phyloP scores from a whole-genome alignment of 2,797 vertebrate species.

The Crenichthys baileyi region DNA sequence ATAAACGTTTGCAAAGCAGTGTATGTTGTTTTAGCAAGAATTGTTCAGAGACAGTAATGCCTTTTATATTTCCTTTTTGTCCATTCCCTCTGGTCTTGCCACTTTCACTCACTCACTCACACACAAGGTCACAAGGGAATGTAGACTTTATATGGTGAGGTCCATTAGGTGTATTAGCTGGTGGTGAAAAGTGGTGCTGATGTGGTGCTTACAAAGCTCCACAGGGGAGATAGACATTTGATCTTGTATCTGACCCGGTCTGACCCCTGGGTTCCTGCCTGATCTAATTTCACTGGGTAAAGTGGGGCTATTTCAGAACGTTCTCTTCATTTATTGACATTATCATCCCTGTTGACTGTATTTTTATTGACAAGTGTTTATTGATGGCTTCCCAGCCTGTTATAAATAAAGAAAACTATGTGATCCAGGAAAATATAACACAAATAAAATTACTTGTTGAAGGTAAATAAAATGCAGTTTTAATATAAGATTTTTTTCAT shows the following conservation, averaged over 20 bases:
- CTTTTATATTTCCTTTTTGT: conserved; percentile 49
- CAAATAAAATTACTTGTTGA: neutral
- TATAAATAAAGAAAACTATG: conserved; percentile 6
- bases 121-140: conserved; percentile 50
- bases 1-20: neutral
- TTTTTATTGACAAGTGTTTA: conserved; percentile 31
- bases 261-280: conserved; percentile 69
- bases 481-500: neutral
- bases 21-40: neutral
- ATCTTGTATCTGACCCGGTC: conserved; percentile 73
- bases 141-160: conserved; percentile 61
- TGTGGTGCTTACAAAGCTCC: conserved; percentile 78
- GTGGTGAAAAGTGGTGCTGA: conserved; percentile 80
- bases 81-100: conserved; percentile 20
- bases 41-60: conserved; percentile 9
- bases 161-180: conserved; percentile 80
- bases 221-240: conserved; percentile 77
- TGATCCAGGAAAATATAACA: neutral
- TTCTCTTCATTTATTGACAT: neutral
- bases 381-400: neutral
- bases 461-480: conserved; percentile 24
- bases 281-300: conserved; percentile 69
- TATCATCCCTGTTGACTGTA: conserved; percentile 24
- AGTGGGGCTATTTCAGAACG: conserved; percentile 37
- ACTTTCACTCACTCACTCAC: conserved; percentile 49